Percentiles rank a stretch among this genome's conserved stretches.
Conservation (phyloP, 2,888 invertebrate genomes). For the Hypolimnas misippus region DNA sequence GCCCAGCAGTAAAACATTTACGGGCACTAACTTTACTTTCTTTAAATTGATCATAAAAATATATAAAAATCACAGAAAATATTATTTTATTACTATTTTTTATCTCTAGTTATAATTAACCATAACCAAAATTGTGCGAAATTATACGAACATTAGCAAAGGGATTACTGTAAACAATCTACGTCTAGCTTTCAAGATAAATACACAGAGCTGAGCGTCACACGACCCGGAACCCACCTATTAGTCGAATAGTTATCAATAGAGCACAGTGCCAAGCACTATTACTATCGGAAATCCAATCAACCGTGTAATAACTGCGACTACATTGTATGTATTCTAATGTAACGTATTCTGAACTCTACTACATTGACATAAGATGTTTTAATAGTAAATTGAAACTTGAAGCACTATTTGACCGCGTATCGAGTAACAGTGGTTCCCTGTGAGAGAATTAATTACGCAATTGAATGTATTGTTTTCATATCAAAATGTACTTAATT, state of each 20-base stretch:
- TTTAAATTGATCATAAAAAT: too few species aligned
- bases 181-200: background rate
- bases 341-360: constrained; percentile 2
- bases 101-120: too few species aligned
- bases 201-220: background rate
- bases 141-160: too few species aligned
- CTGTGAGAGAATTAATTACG: background rate
- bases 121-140: too few species aligned
- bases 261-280: constrained; percentile 15
- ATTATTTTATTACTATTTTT: too few species aligned
- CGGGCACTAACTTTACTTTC: too few species aligned
- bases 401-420: background rate
- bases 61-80: too few species aligned
- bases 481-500: too few species aligned
- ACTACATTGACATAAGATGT: background rate
- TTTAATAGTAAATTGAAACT: background rate
- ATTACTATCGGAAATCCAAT: constrained; percentile 28
- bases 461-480: background rate
- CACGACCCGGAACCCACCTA: background rate
- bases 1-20: too few species aligned
- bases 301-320: constrained; percentile 17
- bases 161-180: background rate
- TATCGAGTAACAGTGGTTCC: background rate
- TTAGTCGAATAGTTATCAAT: background rate
- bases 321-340: background rate